Evolutionary conservation across 2,888 invertebrate species (phyloP).

Genomic region (Prosapia bicincta): DNA sequence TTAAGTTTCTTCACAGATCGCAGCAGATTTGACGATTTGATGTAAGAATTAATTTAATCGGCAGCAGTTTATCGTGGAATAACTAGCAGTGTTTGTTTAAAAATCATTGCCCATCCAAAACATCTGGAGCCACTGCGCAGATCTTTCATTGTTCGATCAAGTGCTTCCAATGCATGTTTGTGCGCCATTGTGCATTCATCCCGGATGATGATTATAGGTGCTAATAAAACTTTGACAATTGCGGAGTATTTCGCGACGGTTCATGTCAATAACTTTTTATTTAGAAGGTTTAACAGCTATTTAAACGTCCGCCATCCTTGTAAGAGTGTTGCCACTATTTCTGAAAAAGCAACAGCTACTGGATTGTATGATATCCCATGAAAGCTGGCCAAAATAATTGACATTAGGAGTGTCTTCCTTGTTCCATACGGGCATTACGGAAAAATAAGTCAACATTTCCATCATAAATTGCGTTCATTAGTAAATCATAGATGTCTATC

Average conservation of each 20-base stretch:
- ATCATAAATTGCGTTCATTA: background rate
- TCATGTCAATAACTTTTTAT: constrained; percentile 39
- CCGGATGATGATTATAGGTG: constrained; percentile 41
- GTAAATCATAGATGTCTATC: too few species aligned
- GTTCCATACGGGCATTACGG: constrained; percentile 8
- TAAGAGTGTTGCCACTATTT: constrained; percentile 37
- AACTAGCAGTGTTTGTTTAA: constrained; percentile 34
- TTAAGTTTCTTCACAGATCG: constrained; percentile 16
- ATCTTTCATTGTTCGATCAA: too few species aligned
- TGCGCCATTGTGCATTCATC: too few species aligned
- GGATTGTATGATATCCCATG: constrained; percentile 37
- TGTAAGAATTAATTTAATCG: constrained; percentile 31
- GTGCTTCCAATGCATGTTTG: too few species aligned
- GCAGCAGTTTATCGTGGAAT: constrained; percentile 34
- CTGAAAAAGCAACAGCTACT: constrained; percentile 40
- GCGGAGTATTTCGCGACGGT: too few species aligned
- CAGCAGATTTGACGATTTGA: constrained; percentile 30
- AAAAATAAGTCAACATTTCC: constrained; percentile 17
- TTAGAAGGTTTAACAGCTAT: constrained; percentile 39
- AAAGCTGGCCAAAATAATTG: constrained; percentile 37
- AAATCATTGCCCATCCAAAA: constrained; percentile 35
- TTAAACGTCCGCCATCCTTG: constrained; percentile 37
- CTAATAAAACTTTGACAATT: constrained; percentile 41
- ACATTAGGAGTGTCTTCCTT: constrained; percentile 32
- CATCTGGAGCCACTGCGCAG: constrained; percentile 34